phyloP scores from a whole-genome alignment of 2,888 invertebrate genomes.

The Halictus quadricinctus region DNA sequence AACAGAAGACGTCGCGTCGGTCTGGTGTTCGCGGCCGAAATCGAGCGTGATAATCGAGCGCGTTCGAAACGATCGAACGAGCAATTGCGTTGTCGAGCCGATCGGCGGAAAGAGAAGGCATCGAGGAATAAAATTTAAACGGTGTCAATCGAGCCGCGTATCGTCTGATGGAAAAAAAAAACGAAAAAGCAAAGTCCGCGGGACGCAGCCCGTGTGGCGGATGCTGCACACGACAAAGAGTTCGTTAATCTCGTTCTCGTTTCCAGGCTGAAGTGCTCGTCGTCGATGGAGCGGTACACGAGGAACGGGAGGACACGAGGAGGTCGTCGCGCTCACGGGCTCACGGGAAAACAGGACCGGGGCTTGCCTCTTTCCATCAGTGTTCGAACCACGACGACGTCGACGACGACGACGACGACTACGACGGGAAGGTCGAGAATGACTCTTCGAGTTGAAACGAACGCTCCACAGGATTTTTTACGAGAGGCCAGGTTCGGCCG shows the following conservation, averaged over 20 bases:
- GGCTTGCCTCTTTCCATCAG: constrained; percentile 36
- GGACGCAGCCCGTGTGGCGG: neutral
- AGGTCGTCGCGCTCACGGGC: constrained; percentile 37
- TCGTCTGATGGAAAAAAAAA: neutral
- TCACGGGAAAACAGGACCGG: constrained; percentile 27
- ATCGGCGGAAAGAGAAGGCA: neutral
- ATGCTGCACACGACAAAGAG: constrained; percentile 31
- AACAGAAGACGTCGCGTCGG: neutral
- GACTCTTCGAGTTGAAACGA: constrained; percentile 62
- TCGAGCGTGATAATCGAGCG: neutral
- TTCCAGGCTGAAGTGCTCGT: constrained; percentile 43
- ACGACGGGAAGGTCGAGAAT: constrained; percentile 58
- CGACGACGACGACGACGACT: neutral
- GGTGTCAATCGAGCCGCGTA: constrained; percentile 28
- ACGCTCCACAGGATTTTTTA: constrained; percentile 63
- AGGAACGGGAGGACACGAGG: constrained; percentile 18
- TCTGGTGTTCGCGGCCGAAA: neutral
- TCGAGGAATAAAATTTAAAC: constrained; percentile 37
- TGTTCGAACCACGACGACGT: constrained; percentile 22
- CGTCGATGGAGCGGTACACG: constrained; percentile 37
- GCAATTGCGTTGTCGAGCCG: neutral
- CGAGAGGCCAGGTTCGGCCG: constrained; percentile 62
- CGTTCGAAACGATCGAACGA: neutral
- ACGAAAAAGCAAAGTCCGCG: neutral
- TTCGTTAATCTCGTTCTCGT: constrained; percentile 56